Conservation (phyloP, 2,113 vertebrate genomes). For the Albula goreensis region DNA sequence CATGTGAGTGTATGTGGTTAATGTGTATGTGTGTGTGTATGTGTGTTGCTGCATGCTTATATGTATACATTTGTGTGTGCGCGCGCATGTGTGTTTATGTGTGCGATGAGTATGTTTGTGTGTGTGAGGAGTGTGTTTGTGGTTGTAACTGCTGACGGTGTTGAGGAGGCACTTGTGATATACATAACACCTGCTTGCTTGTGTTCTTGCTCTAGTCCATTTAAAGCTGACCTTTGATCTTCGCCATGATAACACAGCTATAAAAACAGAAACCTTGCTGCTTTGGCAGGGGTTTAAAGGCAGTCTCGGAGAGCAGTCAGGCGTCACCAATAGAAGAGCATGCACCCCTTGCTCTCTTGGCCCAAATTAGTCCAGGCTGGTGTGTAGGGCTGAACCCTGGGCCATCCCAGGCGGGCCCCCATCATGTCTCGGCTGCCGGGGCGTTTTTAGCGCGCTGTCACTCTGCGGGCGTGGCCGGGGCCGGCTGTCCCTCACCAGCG, state of each 20-base stretch:
- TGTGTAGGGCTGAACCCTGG: neutral
- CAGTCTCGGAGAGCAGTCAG: neutral
- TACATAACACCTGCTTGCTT: conserved; percentile 8
- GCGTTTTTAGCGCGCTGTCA: neutral
- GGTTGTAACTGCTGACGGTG: neutral
- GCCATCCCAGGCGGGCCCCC: neutral
- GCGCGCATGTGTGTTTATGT: too few species aligned
- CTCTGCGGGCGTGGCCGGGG: neutral
- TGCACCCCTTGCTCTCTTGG: neutral
- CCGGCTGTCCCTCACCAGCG: conserved; percentile 36
- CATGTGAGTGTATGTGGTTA: too few species aligned
- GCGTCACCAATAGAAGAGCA: neutral
- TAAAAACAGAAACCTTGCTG: conserved; percentile 53
- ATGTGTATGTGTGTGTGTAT: neutral
- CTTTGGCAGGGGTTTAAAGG: conserved; percentile 41
- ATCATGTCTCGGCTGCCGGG: neutral
- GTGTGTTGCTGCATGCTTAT: neutral
- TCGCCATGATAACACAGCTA: conserved; percentile 57
- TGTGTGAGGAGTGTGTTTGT: neutral
- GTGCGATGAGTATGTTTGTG: neutral
- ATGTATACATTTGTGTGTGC: too few species aligned
- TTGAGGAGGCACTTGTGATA: neutral
- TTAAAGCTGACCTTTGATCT: conserved; percentile 69
- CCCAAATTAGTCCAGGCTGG: conserved; percentile 1
- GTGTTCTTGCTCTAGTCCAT: conserved; percentile 36